A percentile compares a stretch with the other conserved stretches of the same genome.
phyloP scores from a whole-genome alignment of 2,113 vertebrate genomes.

The Brienomyrus brachyistius region DNA sequence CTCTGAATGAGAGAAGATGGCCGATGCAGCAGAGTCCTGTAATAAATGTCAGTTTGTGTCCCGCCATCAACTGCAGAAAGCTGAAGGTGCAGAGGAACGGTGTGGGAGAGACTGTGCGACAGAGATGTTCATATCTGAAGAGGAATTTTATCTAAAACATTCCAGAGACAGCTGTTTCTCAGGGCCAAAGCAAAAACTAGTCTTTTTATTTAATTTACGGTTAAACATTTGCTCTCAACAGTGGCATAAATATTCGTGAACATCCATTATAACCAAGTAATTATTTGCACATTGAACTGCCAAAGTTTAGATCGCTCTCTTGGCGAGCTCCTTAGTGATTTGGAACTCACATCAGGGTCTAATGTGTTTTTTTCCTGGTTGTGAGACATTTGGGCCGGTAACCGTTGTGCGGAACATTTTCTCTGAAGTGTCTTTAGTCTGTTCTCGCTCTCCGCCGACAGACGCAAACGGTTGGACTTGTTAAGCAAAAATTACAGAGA shows the following conservation, averaged over 20 bases:
- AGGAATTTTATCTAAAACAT: not conserved
- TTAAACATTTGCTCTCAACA: not conserved
- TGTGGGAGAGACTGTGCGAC: not conserved
- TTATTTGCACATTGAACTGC: not conserved
- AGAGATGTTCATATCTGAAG: not conserved
- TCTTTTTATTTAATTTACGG: not conserved
- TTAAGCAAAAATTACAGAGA: not conserved
- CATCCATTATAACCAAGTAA: not conserved
- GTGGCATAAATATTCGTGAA: not conserved
- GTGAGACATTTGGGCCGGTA: not conserved
- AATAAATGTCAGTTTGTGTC: not conserved
- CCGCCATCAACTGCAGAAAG: not conserved
- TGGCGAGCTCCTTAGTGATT: not conserved
- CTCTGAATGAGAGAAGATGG: not conserved
- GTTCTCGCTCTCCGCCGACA: not conserved
- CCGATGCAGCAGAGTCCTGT: not conserved
- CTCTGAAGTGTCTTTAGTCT: not conserved
- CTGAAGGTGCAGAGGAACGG: not conserved
- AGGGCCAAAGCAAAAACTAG: not conserved
- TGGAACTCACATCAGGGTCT: not conserved
- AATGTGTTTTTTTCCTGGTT: not conserved
- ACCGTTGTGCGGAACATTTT: not conserved
- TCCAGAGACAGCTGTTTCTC: not conserved
- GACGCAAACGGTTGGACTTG: not conserved
- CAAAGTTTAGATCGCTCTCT: not conserved